Base-by-base conservation (phyloP, 2,888 invertebrate genomes). In the Andrena dorsata region DNA sequence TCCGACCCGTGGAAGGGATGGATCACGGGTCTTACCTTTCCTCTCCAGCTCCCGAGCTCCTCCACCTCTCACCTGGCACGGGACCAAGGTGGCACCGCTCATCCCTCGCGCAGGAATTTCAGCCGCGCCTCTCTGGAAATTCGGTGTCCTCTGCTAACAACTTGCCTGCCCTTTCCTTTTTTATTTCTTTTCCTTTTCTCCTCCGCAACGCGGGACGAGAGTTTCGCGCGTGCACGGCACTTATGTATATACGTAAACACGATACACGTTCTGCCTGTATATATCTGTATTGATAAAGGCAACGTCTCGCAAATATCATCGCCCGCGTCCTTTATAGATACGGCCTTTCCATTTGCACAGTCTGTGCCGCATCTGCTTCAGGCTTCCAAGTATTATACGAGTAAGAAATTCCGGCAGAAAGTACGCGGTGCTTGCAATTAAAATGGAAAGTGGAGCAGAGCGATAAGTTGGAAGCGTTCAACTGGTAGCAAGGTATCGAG, bases 1-100 rank as follows among this genome's bases (percentile, higher is more conserved):
- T 63, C 56, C 66, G 63, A 53, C 66, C 56, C 78, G 58, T 76
- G 85, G 87, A 83, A 87, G 87, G 87, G 87, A 91, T 91, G 74
- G 65, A 41, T 16, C 47, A 49, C n/a, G 58, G 83, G 77, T 87
- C 90, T 89, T 90, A 89, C 90, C 91, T 90, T 91, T 92, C 91
- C 90, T 90, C 89, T 83, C 78, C 65, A 81, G 80, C 85, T 88
- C 88, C 86, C 88, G 87, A 84, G 13, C 41, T 26, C 56, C 56
- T 20, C 56, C 56, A 26, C 87, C 89, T 89, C 90, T 91, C 85
- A 82, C 88, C 86, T 82, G 86, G 66, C 58, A 6, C 6, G 51
- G 23, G 64, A 56, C 60, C 69, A 56, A 76, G 41, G 16, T 41
- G 41, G 68, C 47, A 41, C 23, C 74, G 83, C 61, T 79, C 87